Base-by-base conservation (phyloP, 2,888 invertebrate species). In the Ypsolopha sequella region DNA sequence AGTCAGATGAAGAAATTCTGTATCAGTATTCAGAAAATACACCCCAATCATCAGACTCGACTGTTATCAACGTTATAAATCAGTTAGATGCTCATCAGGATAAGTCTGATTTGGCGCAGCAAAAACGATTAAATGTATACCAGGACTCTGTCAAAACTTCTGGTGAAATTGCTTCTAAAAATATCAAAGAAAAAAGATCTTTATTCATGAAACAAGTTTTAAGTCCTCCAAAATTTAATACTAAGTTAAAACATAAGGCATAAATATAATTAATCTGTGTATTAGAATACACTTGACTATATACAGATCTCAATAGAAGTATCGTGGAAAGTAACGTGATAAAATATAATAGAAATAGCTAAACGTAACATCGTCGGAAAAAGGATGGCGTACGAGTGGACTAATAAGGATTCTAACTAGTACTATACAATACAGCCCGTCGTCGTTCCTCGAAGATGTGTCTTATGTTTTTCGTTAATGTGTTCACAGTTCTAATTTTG, bases 161-260 rank as follows among this genome's bases (percentile, higher is more conserved):
- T 55, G 58, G 60, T 53, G 55, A 61, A 50, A 61, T 60, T 46
- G 58, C 65, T 51, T 66, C 76, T 44, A 77, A 75, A 61, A 80
- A 75, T 58, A 65, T 88, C 11, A 88, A 84, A 57, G 89, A 89
- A 51, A 89, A 87, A 59, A 72, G 86, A 59, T 86, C 86, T 53
- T 61, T 88, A 57, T 89, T 89, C 66, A 74, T 89, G 66, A 89
- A 88, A 64, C 89, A 89, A 74, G 89, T 89, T 52, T 69, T 89
- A 55, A 88, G 84, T 56, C 88, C 89, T 48, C 88, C 89, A 52
- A 88, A 88, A 72, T 85, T 88, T 57, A 87, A 87, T 56, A 80
- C 80, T 36, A 84, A 81, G 58, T 60, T 80, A 62, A 73, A 67
- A 64, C 75, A 80, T 64, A 82, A 82, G 64, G 72, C 74, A 36